Conservation (phyloP, 2,888 invertebrate genomes). For the Drosophila nr. perissopoda region DNA sequence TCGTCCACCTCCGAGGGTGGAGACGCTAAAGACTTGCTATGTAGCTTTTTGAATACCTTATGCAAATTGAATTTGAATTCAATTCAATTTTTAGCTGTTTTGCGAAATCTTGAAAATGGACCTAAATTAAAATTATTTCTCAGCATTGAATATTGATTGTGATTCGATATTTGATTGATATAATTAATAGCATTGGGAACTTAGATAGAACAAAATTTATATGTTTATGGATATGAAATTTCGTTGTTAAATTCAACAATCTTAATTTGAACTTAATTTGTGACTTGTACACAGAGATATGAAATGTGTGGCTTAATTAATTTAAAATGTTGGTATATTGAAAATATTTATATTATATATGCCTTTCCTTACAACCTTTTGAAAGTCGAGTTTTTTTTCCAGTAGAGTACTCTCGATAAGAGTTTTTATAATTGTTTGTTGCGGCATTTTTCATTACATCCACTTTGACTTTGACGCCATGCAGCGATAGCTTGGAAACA, state of each 20-base stretch:
- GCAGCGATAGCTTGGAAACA: slow-evolving; percentile 38
- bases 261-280: too few relatives aligned
- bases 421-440: slow-evolving; percentile 7
- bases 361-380: background rate
- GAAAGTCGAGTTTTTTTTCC: background rate
- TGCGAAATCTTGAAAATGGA: background rate
- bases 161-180: background rate
- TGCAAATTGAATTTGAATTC: background rate
- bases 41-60: too few relatives aligned
- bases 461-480: slow-evolving; percentile 54
- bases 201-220: background rate
- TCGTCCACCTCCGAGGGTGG: background rate
- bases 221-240: background rate
- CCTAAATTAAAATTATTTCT: background rate
- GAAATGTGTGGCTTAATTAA: background rate
- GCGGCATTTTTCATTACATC: slow-evolving; percentile 16
- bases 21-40: background rate
- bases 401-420: background rate
- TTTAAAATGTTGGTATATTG: too few relatives aligned
- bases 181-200: background rate
- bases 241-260: background rate
- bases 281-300: background rate
- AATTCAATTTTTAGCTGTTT: background rate
- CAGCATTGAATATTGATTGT: background rate
- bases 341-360: too few relatives aligned